These are phyloP conservation scores for Gila orcuttii DNA, from an alignment of 2,113 vertebrate species.

Conservation along the genomic window DNA sequence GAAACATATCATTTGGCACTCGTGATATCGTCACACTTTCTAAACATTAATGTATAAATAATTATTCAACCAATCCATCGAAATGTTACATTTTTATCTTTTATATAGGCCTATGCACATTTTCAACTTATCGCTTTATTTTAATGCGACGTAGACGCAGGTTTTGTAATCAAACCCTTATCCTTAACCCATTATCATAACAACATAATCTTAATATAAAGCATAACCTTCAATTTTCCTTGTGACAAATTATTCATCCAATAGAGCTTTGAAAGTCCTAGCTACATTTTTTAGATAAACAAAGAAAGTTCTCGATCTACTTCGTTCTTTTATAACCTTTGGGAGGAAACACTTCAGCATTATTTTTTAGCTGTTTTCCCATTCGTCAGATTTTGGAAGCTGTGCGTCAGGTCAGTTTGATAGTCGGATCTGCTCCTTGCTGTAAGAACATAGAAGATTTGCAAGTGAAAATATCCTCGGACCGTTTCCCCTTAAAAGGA, in stretches of 20 bases:
- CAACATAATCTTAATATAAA: neutral
- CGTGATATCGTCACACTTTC: neutral
- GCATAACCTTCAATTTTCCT: neutral
- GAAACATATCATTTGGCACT: neutral
- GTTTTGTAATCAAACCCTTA: neutral
- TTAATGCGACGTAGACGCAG: neutral
- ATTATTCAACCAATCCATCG: neutral
- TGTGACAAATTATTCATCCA: neutral
- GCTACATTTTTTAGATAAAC: neutral
- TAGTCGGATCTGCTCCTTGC: slow-evolving; percentile 30
- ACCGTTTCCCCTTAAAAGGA: slow-evolving; percentile 56
- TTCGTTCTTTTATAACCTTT: slow-evolving; percentile 37
- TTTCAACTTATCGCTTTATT: too few species aligned
- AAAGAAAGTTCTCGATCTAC: neutral
- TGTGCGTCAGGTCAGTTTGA: slow-evolving; percentile 46
- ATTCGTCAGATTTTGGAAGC: slow-evolving; percentile 50
- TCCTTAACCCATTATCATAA: too few species aligned
- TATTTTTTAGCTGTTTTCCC: neutral
- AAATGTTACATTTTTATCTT: neutral
- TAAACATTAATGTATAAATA: neutral
- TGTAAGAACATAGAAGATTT: slow-evolving; percentile 49
- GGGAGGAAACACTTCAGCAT: neutral
- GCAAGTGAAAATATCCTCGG: slow-evolving; percentile 59
- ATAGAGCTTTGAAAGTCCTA: neutral
- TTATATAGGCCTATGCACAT: too few species aligned